phyloP scores from a whole-genome alignment of 1,140 invertebrate genomes.

The Sarcophaga bullata region DNA sequence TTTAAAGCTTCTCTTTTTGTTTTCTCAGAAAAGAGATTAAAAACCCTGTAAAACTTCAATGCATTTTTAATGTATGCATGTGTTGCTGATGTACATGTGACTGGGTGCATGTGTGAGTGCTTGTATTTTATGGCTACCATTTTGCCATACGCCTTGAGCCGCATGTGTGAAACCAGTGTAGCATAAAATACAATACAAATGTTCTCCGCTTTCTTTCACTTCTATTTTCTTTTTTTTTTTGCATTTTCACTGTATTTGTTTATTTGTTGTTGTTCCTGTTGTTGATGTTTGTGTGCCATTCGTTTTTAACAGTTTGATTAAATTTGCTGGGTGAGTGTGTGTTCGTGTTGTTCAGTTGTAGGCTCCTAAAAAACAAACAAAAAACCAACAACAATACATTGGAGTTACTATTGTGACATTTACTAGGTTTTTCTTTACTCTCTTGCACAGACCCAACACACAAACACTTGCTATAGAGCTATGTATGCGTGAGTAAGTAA shows the following conservation, averaged over 20 bases:
- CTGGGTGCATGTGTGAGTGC: too few species aligned
- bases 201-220: background rate
- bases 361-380: background rate
- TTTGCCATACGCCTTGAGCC: background rate
- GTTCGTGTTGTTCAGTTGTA: background rate
- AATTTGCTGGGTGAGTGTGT: too few species aligned
- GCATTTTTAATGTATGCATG: background rate
- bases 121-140: background rate
- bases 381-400: background rate
- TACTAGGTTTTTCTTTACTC: background rate
- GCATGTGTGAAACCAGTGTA: constrained; percentile 35
- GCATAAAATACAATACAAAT: constrained; percentile 28
- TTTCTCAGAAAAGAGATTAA: too few species aligned
- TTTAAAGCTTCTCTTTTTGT: too few species aligned
- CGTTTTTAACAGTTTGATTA: background rate
- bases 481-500: too few species aligned
- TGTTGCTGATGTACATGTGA: background rate
- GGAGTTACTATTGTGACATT: background rate
- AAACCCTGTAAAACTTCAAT: too few species aligned
- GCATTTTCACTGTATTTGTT: too few species aligned
- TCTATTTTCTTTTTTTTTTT: background rate
- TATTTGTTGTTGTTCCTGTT: background rate
- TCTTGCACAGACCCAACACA: too few species aligned
- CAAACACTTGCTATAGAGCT: too few species aligned
- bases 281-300: background rate